Evolutionary conservation across 2,888 invertebrate species (phyloP).

Genomic region (Synanthedon formicaeformis): DNA sequence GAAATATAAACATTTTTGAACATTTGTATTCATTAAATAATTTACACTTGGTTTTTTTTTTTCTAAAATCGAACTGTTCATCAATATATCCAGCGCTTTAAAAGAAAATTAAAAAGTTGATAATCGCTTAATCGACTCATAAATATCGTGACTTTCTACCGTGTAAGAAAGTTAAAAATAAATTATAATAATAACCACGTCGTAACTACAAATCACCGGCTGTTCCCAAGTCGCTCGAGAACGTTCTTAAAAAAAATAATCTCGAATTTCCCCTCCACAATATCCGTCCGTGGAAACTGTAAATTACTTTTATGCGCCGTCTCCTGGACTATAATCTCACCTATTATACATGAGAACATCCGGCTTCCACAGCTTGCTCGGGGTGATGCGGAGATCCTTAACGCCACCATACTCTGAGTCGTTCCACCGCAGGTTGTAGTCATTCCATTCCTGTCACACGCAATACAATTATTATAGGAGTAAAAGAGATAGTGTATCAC

Average conservation of each 20-base stretch:
- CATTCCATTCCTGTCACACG: slow-evolving; percentile 92
- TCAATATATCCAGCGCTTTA: no score
- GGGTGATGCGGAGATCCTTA: slow-evolving; percentile 93
- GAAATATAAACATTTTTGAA: no score
- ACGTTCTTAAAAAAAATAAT: not conserved
- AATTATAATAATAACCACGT: no score
- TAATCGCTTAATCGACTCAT: no score
- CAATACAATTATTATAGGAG: slow-evolving; percentile 16
- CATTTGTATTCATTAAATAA: no score
- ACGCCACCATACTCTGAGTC: slow-evolving; percentile 94
- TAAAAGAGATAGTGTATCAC: slow-evolving; percentile 15
- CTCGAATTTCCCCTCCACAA: not conserved
- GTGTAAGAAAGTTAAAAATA: no score
- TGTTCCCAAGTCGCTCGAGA: no score
- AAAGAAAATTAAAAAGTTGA: no score
- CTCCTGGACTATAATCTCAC: slow-evolving; percentile 59
- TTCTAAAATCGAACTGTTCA: no score
- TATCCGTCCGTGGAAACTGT: not conserved
- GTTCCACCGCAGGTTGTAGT: slow-evolving; percentile 97
- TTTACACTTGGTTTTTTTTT: no score
- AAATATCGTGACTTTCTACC: no score
- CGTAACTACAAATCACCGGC: no score
- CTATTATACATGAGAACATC: slow-evolving; percentile 99
- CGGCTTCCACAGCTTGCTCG: slow-evolving; percentile 97
- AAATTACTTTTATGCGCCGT: not conserved